A percentile compares a stretch with the other conserved stretches of the same genome.
phyloP scores from a whole-genome alignment of 2,113 vertebrate species.

The Oryzias curvinotus region DNA sequence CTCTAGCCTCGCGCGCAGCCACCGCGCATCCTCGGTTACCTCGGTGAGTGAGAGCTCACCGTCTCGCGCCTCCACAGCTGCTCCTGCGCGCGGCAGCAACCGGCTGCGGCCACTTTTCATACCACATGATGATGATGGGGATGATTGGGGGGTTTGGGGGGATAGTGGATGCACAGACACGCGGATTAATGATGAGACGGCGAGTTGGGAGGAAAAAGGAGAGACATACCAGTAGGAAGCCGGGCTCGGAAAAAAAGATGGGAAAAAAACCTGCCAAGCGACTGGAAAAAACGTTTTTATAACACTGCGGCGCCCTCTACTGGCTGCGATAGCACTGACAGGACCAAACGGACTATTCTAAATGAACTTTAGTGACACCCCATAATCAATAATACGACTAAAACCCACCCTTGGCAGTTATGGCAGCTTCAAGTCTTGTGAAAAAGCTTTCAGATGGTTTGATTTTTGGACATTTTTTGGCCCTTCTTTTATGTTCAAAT shows the following conservation, averaged over 20 bases:
- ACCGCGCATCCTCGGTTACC: slow-evolving; percentile 55
- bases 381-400: no score
- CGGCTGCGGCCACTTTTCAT: slow-evolving; percentile 66
- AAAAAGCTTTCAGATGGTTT: no score
- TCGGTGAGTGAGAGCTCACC: slow-evolving; percentile 49
- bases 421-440: no score
- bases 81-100: slow-evolving; percentile 31
- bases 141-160: slow-evolving; percentile 15
- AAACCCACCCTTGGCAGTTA: no score
- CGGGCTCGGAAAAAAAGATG: slow-evolving; percentile 62
- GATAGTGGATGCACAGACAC: slow-evolving; percentile 55
- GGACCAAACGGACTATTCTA: no score
- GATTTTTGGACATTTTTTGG: no score
- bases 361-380: no score
- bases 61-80: slow-evolving; percentile 35
- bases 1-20: slow-evolving; percentile 61
- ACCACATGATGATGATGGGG: slow-evolving; percentile 44
- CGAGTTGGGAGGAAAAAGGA: slow-evolving; percentile 59
- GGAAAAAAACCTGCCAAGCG: slow-evolving; percentile 6
- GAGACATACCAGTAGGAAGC: slow-evolving; percentile 73
- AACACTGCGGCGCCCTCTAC: no score
- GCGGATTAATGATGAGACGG: slow-evolving; percentile 56
- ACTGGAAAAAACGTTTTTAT: slow-evolving; percentile 19
- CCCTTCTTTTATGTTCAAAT: no score
- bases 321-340: no score